Evolutionary conservation across 2,888 invertebrate genomes (phyloP), one percentile per base, ranked within the genome.

Genomic region (Cephus spinipes): DNA sequence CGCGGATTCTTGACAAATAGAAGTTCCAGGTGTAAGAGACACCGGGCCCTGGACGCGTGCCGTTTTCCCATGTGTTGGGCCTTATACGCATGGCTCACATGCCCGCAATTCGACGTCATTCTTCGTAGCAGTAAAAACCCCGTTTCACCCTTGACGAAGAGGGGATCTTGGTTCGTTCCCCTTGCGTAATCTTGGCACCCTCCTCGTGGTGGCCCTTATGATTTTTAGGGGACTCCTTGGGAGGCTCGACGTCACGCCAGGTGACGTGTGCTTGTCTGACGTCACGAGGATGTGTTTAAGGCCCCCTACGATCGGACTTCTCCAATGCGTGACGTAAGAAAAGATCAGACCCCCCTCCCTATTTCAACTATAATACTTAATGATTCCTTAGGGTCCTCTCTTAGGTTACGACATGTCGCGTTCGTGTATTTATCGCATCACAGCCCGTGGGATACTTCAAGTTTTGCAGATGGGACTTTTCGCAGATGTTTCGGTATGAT

Each of bases 1-100:
- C 55, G 55, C 55, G 55, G 23, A 23, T 23, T 55, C 55, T 55
- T 23, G 55, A 23, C 55, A 55, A 55, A 55, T 55, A 23, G 15
- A 55, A 55, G 55, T 33, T 86, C 87, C 88, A 88, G 89, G 87
- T 90, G 89, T 71, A 71, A 71, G 4, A 71, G 71, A 71, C 78
- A 77, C 75, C 84, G 84, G 82, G 82, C 84, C 82, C 79, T 69
- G 77, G 83, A 84, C 86, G 82, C 90, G 90, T 90, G 90, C 90
- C 88, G 82, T 83, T 87, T 90, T 90, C 90, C 88, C 91, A 90
- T 89, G 90, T 90, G 87, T 86, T 83, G 78, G 78, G 82, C 81
- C 82, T 76, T 73, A 74, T 83, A 81, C 81, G 80, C 81, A 80
- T 83, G 83, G 80, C 84, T 82, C 84, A 55, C 55, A 55, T 55